A percentile compares a stretch with the other conserved stretches of the same genome.
These are phyloP conservation scores for Columba guinea DNA, from an alignment of 2,797 vertebrate genomes.

Conservation along the genomic window DNA sequence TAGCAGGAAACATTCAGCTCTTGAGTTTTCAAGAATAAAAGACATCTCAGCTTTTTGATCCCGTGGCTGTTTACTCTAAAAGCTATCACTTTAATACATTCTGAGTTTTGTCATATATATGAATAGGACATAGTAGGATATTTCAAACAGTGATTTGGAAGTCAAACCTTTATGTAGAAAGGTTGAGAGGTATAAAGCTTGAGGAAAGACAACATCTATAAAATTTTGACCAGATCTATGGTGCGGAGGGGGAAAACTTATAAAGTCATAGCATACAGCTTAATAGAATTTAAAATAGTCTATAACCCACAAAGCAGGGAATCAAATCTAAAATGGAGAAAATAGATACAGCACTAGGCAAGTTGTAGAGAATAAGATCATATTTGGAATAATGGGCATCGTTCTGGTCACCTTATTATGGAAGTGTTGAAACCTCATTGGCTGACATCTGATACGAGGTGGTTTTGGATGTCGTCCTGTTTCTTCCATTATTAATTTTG, in stretches of 20 bases:
- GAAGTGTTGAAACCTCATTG: conserved; percentile 61
- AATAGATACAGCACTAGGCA: conserved; percentile 37
- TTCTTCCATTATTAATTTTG: conserved; percentile 82
- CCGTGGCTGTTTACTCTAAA: neutral
- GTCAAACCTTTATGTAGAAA: conserved; percentile 22
- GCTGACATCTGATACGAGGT: conserved; percentile 64
- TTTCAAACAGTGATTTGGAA: neutral
- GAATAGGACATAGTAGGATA: neutral
- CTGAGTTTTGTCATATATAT: neutral
- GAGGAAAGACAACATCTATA: neutral
- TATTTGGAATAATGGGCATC: conserved; percentile 67
- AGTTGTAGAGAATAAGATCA: conserved; percentile 52
- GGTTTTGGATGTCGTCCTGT: conserved; percentile 67
- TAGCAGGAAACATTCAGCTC: neutral
- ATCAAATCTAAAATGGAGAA: conserved; percentile 55
- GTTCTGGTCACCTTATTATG: conserved; percentile 69
- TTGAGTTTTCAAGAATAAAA: conserved; percentile 21
- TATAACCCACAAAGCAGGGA: neutral
- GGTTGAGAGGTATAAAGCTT: neutral
- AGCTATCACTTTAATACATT: neutral
- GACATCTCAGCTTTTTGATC: neutral
- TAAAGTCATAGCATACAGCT: conserved; percentile 4
- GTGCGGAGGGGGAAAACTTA: neutral
- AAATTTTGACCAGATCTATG: conserved; percentile 13
- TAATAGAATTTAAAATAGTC: conserved; percentile 50